Evolutionary conservation across 2,113 vertebrate genomes (phyloP).

Genomic region (Corvus moneduloides): DNA sequence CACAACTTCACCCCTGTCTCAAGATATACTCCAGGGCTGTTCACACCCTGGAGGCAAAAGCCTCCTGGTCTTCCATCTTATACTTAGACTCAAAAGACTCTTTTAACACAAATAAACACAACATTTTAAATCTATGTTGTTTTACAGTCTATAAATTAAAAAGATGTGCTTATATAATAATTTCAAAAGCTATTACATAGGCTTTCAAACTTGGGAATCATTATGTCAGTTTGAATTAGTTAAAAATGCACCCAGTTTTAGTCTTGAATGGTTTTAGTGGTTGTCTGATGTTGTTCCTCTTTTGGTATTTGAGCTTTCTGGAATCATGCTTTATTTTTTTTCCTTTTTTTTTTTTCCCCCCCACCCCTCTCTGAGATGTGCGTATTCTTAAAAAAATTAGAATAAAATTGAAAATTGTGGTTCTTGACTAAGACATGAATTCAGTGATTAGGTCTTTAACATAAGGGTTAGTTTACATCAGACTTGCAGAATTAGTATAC

Average conservation of each 20-base stretch:
- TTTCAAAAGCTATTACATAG: neutral
- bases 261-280: neutral
- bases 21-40: neutral
- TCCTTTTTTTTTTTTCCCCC: neutral
- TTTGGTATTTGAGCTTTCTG: neutral
- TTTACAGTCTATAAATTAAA: neutral
- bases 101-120: neutral
- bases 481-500: neutral
- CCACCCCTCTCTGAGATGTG: neutral
- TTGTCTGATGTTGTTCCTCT: neutral
- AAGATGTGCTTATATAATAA: neutral
- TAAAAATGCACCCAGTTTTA: neutral
- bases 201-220: neutral
- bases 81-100: neutral
- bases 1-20: neutral
- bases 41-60: neutral
- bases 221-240: neutral
- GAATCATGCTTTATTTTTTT: rapidly evolving
- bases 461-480: neutral
- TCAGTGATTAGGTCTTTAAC: neutral
- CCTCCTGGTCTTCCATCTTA: neutral
- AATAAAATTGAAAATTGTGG: neutral
- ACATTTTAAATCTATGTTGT: neutral
- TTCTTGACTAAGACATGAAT: neutral
- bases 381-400: neutral